Evolutionary conservation across 2,797 vertebrate genomes (phyloP).

Genomic region (Typhlichthys subterraneus): DNA sequence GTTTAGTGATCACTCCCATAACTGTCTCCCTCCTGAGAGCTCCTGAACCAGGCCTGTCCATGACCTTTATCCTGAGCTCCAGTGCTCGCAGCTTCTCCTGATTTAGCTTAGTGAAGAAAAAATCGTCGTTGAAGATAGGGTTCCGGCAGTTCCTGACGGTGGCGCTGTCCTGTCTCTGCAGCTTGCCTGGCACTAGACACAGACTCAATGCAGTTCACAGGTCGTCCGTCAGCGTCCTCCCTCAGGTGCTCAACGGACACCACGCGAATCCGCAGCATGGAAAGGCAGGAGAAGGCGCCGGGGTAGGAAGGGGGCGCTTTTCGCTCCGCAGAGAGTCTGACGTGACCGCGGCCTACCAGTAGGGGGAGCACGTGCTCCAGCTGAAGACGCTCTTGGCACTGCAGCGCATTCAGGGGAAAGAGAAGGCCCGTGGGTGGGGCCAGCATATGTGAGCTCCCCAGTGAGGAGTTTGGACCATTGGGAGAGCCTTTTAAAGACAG

Average conservation of each 20-base stretch:
- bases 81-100: slow-evolving; percentile 52
- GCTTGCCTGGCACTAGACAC: slow-evolving; percentile 71
- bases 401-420: slow-evolving; percentile 62
- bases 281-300: slow-evolving; percentile 7
- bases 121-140: slow-evolving; percentile 76
- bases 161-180: slow-evolving; percentile 70
- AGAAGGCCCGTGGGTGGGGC: slow-evolving; percentile 46
- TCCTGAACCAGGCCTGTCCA: slow-evolving; percentile 65
- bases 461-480: slow-evolving; percentile 14
- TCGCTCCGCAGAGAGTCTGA: slow-evolving; percentile 61
- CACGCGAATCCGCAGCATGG: slow-evolving; percentile 62
- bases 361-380: slow-evolving; percentile 65
- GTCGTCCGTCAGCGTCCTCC: slow-evolving; percentile 36
- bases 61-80: slow-evolving; percentile 70
- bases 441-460: slow-evolving; percentile 33
- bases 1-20: slow-evolving; percentile 60
- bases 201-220: slow-evolving; percentile 64
- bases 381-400: slow-evolving; percentile 62
- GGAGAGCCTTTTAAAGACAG: slow-evolving; percentile 23
- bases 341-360: slow-evolving; percentile 48
- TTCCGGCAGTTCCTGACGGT: slow-evolving; percentile 64
- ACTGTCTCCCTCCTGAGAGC: slow-evolving; percentile 57
- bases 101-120: slow-evolving; percentile 73
- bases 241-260: slow-evolving; percentile 68
- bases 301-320: slow-evolving; percentile 31